Base-by-base conservation (phyloP, 2,888 invertebrate genomes). In the Drosophila austrosaltans region DNA sequence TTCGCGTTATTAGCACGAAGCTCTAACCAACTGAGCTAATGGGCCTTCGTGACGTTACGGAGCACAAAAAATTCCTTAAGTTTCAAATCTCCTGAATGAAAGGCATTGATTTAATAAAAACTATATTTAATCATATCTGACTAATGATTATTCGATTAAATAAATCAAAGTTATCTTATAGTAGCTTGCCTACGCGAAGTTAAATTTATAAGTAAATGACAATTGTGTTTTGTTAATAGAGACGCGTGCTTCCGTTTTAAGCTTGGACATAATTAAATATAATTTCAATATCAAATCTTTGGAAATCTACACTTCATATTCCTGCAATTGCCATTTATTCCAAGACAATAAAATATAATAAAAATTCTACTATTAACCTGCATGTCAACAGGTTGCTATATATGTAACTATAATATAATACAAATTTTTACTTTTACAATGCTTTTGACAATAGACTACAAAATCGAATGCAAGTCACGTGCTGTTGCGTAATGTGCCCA, bases 1-100 rank as follows among this genome's bases (percentile, higher is more conserved):
- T 92, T 92, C 91, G 91, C 91, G 92, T 92, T 92, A 92, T 91
- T 92, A 92, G 92, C 92, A 92, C 92, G 91, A 92, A 91, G 92
- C 92, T 92, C 92, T 92, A 92, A 92, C 92, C 92, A 92, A 88
- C 92, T 92, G 92, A 92, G 92, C 92, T 92, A 92, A 91, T 91
- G 92, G 92, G 92, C 92, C 92, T 10, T 36, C 12, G 20, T 63
- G 28, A 59, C 48, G 25, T 48, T 10, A 1, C 0, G 22, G 0
- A 25, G 12, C 3, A 25, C 4, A 48, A 12, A 48, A 48, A 48
- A 10, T 48, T 48, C 25, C 48, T 48, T 48, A 16, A 25, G 10
- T 48, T 48, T 2, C 3, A 48, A 22, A 48, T 48, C 20, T 12
- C 10, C 22, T 12, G 25, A 4, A 12, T 1, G n/a, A 7, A 40